phyloP scores from a whole-genome alignment of 2,888 invertebrate genomes.

The Heteromurus nitidus region DNA sequence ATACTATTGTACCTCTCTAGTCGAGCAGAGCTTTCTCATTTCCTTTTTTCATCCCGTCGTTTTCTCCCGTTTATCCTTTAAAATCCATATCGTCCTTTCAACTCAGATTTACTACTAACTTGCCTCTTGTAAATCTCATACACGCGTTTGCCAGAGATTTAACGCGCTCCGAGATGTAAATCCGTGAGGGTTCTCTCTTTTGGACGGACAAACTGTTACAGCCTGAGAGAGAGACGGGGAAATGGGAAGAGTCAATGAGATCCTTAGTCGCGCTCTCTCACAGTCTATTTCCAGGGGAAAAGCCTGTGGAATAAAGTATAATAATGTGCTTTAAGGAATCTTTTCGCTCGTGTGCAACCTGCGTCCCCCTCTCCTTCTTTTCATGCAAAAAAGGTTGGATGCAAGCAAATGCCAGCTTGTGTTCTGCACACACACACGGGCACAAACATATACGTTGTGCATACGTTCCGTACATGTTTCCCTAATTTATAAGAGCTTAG shows the following conservation, averaged over 20 bases:
- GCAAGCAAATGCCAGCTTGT: background rate
- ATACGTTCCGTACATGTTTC: no score
- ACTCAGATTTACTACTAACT: conserved; percentile 59
- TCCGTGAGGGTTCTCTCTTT: conserved; percentile 45
- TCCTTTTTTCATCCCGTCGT: conserved; percentile 33
- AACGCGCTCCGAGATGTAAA: conserved; percentile 56
- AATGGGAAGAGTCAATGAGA: conserved; percentile 38
- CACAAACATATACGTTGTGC: background rate
- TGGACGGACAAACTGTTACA: conserved; percentile 41
- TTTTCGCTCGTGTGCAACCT: conserved; percentile 36
- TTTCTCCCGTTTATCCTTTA: conserved; percentile 60
- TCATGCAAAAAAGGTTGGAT: background rate
- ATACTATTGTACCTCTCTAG: background rate
- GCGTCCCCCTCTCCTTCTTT: conserved; percentile 22
- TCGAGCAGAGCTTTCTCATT: conserved; percentile 22
- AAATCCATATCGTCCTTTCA: conserved; percentile 66
- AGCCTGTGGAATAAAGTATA: conserved; percentile 14
- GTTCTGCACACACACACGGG: background rate
- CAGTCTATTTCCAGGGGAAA: conserved; percentile 12
- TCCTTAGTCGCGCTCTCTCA: conserved; percentile 19
- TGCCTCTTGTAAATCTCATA: conserved; percentile 50
- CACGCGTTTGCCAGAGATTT: conserved; percentile 60
- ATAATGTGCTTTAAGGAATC: conserved; percentile 22
- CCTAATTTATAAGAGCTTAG: no score
- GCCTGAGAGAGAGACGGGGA: conserved; percentile 4